A percentile compares a stretch with the other conserved stretches of the same genome.
Evolutionary conservation across 2,797 vertebrate genomes (phyloP).

Genomic region (Thripadectes ignobilis): DNA sequence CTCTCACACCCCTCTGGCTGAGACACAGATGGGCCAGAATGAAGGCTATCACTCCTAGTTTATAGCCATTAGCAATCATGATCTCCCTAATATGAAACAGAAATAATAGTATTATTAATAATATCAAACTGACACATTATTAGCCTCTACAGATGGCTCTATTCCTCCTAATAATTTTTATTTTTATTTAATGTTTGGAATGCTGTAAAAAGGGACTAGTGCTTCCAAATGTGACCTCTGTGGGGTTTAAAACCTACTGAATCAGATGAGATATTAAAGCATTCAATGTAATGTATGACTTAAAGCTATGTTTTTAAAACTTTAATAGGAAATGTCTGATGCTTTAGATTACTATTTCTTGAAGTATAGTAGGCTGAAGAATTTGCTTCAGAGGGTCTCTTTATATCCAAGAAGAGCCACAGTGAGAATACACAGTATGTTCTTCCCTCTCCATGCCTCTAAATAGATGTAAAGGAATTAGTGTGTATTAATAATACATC

Average conservation of each 20-base stretch:
- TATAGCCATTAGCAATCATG: slow-evolving; percentile 52
- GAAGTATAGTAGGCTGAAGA: slow-evolving; percentile 70
- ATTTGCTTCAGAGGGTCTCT: slow-evolving; percentile 71
- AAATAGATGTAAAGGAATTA: slow-evolving; percentile 59
- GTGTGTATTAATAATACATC: slow-evolving; percentile 58
- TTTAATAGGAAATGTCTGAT: slow-evolving; percentile 76
- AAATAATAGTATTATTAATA: slow-evolving; percentile 73
- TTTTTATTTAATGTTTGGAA: slow-evolving; percentile 81
- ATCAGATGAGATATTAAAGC: slow-evolving; percentile 77
- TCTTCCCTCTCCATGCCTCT: slow-evolving; percentile 37
- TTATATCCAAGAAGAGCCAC: slow-evolving; percentile 60
- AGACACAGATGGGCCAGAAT: slow-evolving; percentile 53
- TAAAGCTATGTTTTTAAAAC: slow-evolving; percentile 79
- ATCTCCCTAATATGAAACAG: slow-evolving; percentile 62
- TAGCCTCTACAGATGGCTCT: slow-evolving; percentile 67
- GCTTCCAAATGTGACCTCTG: slow-evolving; percentile 80
- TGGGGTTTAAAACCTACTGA: slow-evolving; percentile 79
- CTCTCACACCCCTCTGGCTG: background rate
- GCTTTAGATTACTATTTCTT: slow-evolving; percentile 70
- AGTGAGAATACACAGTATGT: slow-evolving; percentile 31
- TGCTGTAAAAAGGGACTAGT: slow-evolving; percentile 77
- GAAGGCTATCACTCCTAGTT: slow-evolving; percentile 67
- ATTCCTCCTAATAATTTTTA: slow-evolving; percentile 75
- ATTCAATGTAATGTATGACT: slow-evolving; percentile 74
- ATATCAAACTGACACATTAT: slow-evolving; percentile 59